These are phyloP conservation scores for Scolopax bukidnonensis DNA, from an alignment of 2,797 vertebrate species.

Conservation along the genomic window DNA sequence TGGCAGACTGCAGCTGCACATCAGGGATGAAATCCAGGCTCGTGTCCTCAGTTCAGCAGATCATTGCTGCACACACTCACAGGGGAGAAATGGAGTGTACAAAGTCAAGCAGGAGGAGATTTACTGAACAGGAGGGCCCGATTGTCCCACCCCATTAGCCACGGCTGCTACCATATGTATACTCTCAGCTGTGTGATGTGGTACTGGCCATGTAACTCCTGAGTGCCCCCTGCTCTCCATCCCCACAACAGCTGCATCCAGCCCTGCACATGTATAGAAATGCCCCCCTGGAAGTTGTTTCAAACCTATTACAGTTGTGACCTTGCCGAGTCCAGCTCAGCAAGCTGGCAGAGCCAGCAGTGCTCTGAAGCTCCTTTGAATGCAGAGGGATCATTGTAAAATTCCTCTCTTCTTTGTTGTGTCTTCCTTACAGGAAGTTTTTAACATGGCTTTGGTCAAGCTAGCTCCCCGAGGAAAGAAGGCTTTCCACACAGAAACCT, in stretches of 20 bases:
- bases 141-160: neutral
- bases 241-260: neutral
- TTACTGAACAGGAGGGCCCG: rapidly evolving
- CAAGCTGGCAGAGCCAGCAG: neutral
- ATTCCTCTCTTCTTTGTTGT: neutral
- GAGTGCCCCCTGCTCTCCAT: neutral
- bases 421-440: constrained; percentile 31
- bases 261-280: neutral
- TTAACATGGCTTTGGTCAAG: constrained; percentile 5
- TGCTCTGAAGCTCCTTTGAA: neutral
- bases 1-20: neutral
- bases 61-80: neutral
- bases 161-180: rapidly evolving
- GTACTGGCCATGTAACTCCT: neutral
- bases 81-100: neutral
- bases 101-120: neutral
- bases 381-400: neutral
- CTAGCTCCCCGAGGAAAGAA: constrained; percentile 1
- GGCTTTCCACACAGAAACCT: neutral
- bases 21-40: neutral
- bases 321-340: neutral
- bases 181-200: neutral
- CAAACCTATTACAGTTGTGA: neutral
- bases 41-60: rapidly evolving
- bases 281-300: neutral